Evolutionary conservation across 30 jellyfish, hydroid and myxozoan genomes (phyloP), one percentile per base, ranked within the genome.

Genomic region (Aurelia aurita complex sp. Pacific): DNA sequence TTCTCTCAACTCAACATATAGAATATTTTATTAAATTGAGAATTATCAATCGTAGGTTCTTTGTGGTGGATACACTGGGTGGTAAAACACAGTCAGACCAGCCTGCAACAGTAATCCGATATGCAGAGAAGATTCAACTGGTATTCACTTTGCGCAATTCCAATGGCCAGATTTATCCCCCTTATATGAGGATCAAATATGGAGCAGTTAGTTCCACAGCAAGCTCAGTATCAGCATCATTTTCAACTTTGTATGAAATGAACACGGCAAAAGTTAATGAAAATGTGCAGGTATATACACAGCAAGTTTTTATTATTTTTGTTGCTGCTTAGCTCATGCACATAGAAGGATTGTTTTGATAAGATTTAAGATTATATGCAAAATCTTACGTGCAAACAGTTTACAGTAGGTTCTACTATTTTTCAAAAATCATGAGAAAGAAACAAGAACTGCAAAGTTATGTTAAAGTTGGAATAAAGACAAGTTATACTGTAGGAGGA

Each of bases 91-190:
- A 82, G 51, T 73, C 35, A 40, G 73, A 55, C 23, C 67, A 60
- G 12, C 92, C 75, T 32, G 89, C 94, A 19, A 32, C 89, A 15
- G 74, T 80, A 13, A 79, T 94, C 14, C 64, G 92, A 43, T 94
- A 94, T 81, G 98, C 98, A 71, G 54, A 79, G 71, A 64, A 61
- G 18, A 14, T 94, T 5, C 88, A 94, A 69, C 64, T 94, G 29
- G 76, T 67, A 5, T 74, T 85, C 66, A 54, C 81, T 42, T 51
- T 94, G 88, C 73, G 96, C 38, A 94, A 72, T 19, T 62, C 92
- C 38, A 89, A 94, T 83, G 98, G 98, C n/a, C 96, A 82, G 67
- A 88, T 94, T 34, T 89, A 82, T 78, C 98, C 98, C 2, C 98
- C 98, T 3, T 85, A 89, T 32, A 60, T 94, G 91, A 82, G 73